Base-by-base conservation (phyloP, 2,888 invertebrate genomes). In the Mycalesis mineus region DNA sequence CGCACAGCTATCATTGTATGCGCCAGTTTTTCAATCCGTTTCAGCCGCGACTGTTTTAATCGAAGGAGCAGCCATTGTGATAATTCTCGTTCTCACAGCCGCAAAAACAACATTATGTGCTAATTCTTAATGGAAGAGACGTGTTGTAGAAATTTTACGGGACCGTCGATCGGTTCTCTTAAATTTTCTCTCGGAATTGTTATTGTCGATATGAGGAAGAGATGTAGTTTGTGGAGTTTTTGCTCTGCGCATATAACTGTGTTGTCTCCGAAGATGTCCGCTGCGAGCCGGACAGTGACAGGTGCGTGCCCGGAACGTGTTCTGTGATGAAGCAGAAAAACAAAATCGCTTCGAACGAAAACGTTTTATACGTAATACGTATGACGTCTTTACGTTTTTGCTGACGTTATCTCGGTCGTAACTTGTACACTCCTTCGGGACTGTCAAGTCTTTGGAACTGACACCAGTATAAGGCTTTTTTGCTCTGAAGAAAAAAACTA, bases 81-180 rank as follows among this genome's bases (percentile, higher is more conserved):
- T 73, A 70, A 73, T 80, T 82, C 45, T 80, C 72, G 80, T 72
- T 80, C 80, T 72, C 80, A 81, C 77, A 77, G 64, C 58, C 63
- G 74, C 72, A 80, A 78, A 75, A 75, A 78, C 68, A 57, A 69
- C 75, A 78, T 80, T 78, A 76, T 75, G 75, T 78, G 77, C 70
- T 71, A 78, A 79, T 78, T 69, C 67, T 72, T 72, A 75, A 75
- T 73, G 74, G 73, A 70, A 73, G 68, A 77, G 75, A 73, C 72
- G 71, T 62, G 55, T 58, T 36, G 37, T 53, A 53, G 50, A 39
- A 40, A 54, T 55, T 56, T 56, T 37, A 57, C 54, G 53, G 52
- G 48, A 45, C 28, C 39, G 39, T 7, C 42, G 55, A 55, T 58
- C 40, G 52, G 11, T 36, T 44, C 31, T 11, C 42, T 61, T 52